Conservation (phyloP, 1,140 invertebrate species). For the Bicyclus anynana region DNA sequence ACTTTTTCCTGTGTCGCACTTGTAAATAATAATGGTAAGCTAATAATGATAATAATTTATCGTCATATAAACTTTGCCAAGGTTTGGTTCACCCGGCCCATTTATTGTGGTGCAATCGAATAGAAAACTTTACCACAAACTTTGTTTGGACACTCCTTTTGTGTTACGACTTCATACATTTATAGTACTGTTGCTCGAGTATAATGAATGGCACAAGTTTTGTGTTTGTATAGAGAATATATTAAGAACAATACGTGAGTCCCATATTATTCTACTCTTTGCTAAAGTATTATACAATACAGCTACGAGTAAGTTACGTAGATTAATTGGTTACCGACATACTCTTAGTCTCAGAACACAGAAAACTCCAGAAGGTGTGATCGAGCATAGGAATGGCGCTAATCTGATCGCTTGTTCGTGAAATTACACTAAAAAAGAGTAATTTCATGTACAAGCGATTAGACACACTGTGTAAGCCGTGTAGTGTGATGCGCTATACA, state of each 20-base stretch:
- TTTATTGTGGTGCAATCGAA: slow-evolving; percentile 24
- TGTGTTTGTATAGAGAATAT: slow-evolving; percentile 11
- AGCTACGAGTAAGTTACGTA: too few relatives aligned
- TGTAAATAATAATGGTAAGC: not conserved
- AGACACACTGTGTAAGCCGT: too few relatives aligned
- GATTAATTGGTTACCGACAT: too few relatives aligned
- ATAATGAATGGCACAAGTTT: slow-evolving; percentile 11
- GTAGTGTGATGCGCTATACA: too few relatives aligned
- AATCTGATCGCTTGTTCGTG: too few relatives aligned
- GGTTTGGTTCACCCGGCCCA: slow-evolving; percentile 3
- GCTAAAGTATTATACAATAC: not conserved
- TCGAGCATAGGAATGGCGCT: too few relatives aligned
- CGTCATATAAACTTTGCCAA: not conserved
- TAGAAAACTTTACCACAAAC: slow-evolving; percentile 22
- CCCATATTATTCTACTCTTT: not conserved
- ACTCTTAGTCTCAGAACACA: too few relatives aligned
- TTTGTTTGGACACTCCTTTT: slow-evolving; percentile 16
- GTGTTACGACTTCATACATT: slow-evolving; percentile 10
- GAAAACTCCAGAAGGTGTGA: too few relatives aligned
- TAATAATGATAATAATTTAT: slow-evolving; percentile 1
- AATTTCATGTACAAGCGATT: too few relatives aligned
- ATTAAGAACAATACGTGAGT: slow-evolving; percentile 15
- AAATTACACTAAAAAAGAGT: too few relatives aligned
- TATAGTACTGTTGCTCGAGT: slow-evolving; percentile 17
- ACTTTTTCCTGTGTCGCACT: not conserved